Evolutionary conservation across 1,140 invertebrate genomes (phyloP).

Genomic region (Oncopeltus fasciatus): DNA sequence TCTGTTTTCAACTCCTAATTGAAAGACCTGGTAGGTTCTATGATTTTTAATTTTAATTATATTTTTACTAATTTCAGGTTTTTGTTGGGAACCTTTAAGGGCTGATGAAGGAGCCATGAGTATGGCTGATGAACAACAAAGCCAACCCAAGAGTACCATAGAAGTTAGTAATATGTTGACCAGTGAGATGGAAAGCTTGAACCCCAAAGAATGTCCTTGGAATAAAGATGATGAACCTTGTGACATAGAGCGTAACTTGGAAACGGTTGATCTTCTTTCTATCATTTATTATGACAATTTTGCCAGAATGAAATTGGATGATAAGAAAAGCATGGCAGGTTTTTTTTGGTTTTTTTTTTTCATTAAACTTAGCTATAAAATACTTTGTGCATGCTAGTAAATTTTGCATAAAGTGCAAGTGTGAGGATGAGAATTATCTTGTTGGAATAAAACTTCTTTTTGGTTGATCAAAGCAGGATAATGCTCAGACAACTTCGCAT

Average conservation of each 20-base stretch:
- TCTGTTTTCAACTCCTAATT: too few relatives aligned
- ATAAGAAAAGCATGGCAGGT: neutral
- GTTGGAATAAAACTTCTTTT: too few relatives aligned
- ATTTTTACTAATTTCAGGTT: too few relatives aligned
- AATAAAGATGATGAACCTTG: slow-evolving; percentile 42
- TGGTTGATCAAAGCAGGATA: too few relatives aligned
- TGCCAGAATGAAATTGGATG: slow-evolving; percentile 27
- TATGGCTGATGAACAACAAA: neutral
- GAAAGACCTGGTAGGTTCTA: too few relatives aligned
- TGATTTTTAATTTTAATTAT: too few relatives aligned
- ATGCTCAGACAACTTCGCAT: too few relatives aligned
- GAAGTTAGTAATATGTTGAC: slow-evolving; percentile 6
- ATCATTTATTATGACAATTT: slow-evolving; percentile 50
- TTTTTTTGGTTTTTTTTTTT: neutral
- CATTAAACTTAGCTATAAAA: too few relatives aligned
- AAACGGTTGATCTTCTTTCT: slow-evolving; percentile 44
- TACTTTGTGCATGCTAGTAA: too few relatives aligned
- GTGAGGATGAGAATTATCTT: too few relatives aligned
- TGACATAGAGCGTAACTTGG: slow-evolving; percentile 42
- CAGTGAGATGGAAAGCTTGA: neutral
- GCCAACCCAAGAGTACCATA: neutral
- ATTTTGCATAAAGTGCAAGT: too few relatives aligned
- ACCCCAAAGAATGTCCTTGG: slow-evolving; percentile 33
- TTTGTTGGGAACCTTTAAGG: slow-evolving; percentile 21
- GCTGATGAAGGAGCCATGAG: slow-evolving; percentile 23